A percentile compares a stretch with the other conserved stretches of the same genome.
These are phyloP conservation scores for Rhodinocichla rosea DNA, from an alignment of 2,113 vertebrate species.

Conservation along the genomic window DNA sequence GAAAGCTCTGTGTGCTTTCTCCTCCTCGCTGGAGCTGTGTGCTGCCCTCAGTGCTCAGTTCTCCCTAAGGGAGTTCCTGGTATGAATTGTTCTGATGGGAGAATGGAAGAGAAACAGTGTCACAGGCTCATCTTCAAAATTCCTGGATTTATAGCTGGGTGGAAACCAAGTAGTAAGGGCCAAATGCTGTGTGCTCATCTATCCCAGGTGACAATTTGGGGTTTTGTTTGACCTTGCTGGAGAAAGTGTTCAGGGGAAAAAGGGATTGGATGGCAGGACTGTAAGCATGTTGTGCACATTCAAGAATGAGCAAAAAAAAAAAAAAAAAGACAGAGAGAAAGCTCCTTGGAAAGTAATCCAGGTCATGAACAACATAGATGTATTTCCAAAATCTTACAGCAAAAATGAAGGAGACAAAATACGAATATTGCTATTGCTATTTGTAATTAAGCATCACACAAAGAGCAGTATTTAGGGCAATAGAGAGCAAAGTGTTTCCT, in stretches of 20 bases:
- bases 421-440: not conserved
- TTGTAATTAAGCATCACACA: not conserved
- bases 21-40: not conserved
- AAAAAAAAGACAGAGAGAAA: not conserved
- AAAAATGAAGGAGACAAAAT: not conserved
- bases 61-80: not conserved
- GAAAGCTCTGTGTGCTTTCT: not conserved
- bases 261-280: not conserved
- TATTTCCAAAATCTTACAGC: not conserved
- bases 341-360: not conserved
- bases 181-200: not conserved
- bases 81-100: not conserved
- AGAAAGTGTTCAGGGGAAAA: not conserved
- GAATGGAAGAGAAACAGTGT: not conserved
- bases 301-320: not conserved
- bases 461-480: not conserved
- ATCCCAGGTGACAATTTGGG: accelerated
- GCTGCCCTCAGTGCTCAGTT: accelerated
- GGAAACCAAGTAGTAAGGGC: not conserved
- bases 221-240: not conserved
- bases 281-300: not conserved
- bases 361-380: not conserved
- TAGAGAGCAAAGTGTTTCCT: not conserved
- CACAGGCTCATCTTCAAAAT: not conserved
- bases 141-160: not conserved